Base-by-base conservation (phyloP, 2,113 vertebrate genomes). In the Hucho hucho region DNA sequence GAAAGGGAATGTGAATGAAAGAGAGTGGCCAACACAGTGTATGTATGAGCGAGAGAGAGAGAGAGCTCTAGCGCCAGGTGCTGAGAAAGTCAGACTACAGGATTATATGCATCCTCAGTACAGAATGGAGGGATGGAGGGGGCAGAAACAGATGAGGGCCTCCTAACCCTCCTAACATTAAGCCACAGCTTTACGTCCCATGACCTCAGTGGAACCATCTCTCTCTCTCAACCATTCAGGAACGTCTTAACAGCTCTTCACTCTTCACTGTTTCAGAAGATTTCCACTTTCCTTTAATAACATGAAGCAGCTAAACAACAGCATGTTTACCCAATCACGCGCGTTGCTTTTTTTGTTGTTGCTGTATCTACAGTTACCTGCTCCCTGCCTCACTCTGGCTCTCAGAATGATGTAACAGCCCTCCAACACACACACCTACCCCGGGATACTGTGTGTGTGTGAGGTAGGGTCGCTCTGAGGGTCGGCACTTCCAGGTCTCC, bases 401-500 rank as follows among this genome's bases (percentile, higher is more conserved):
- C 20, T 11, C 69, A 64, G 25, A 24, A 53, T 12, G 2, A 43
- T 74, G 58, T 20, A 29, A 53, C 18, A 29, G 65, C 1, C 37
- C 37, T 43, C 37, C 9, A 11, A 43, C 37, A 43, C 18, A 56
- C 53, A 56, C 53, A 56, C 16, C 18, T 56, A 56, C 13, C 53
- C 53, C 4, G 53, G 20, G 53, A 56, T 16, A 56, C 53, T 56
- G 20, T 56, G 53, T 56, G 53, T 56, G 53, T 18, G 53, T 6
- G 14, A 86, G 82, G 81, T 73, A 3, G 64, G 43, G 73, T 73
- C 85, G 79, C 83, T 71, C 71, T n/a, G 83, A 80, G 80, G 82
- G 74, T 75, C 37, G 61, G 65, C 37, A 9, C 24, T 61, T 65
- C 74, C 43, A 28, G 28, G 18, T 67, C 18, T 37, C 25, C 3